Percentiles rank a stretch among this genome's conserved stretches.
Evolutionary conservation across 2,113 vertebrate species (phyloP).

Genomic region (Plestiodon gilberti): DNA sequence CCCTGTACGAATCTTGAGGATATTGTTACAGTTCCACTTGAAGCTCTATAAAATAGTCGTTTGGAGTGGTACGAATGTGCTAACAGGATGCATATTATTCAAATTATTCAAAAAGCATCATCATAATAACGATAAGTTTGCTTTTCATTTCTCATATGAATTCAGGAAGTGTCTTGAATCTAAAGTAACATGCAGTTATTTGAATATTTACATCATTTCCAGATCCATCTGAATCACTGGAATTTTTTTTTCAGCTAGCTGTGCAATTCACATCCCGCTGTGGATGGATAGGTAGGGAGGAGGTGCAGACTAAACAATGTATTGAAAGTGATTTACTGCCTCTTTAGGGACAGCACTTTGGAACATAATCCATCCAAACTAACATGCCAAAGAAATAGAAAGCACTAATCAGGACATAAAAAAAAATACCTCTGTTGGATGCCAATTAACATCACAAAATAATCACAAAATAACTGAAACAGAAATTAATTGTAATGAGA

Average conservation of each 20-base stretch:
- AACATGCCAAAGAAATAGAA: constrained; percentile 14
- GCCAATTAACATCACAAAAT: constrained; percentile 40
- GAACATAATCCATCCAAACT: neutral
- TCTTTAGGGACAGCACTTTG: neutral
- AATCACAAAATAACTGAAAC: constrained; percentile 31
- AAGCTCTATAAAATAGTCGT: neutral
- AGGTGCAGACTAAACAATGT: neutral
- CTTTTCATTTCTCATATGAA: neutral
- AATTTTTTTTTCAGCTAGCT: neutral
- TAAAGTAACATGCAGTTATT: neutral
- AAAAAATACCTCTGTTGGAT: constrained; percentile 30
- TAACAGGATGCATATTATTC: neutral
- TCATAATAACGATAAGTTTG: neutral
- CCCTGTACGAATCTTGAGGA: neutral
- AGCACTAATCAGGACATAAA: constrained; percentile 7
- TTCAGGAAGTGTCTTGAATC: neutral
- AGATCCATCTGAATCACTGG: neutral
- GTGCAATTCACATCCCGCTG: neutral
- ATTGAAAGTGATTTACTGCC: neutral
- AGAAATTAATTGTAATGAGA: constrained; percentile 44
- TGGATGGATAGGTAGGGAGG: neutral
- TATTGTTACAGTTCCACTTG: neutral
- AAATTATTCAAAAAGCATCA: neutral
- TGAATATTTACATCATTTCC: neutral
- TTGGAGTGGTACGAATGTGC: neutral